Percentiles rank a stretch among this genome's conserved stretches.
Evolutionary conservation across 2,113 vertebrate genomes (phyloP).

Genomic region (Phoxinus phoxinus): DNA sequence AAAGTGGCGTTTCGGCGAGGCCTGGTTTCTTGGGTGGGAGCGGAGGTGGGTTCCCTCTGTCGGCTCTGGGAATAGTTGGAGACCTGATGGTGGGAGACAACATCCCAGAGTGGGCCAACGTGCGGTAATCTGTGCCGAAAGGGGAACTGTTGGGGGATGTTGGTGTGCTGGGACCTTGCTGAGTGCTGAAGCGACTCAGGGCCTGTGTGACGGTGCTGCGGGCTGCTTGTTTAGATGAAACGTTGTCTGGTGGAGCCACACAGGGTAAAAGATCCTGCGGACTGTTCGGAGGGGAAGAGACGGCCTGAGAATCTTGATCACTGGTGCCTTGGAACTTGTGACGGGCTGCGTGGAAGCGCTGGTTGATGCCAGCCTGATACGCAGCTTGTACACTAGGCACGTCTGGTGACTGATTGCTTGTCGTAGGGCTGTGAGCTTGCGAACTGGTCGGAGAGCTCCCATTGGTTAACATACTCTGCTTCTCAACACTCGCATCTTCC

Average conservation of each 20-base stretch:
- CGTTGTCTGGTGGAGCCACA: conserved; percentile 77
- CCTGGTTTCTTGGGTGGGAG: conserved; percentile 96
- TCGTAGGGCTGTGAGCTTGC: conserved; percentile 64
- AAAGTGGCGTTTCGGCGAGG: conserved; percentile 85
- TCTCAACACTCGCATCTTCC: conserved; percentile 57
- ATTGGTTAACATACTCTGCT: conserved; percentile 58
- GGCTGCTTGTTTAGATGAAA: conserved; percentile 87
- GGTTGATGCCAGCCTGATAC: conserved; percentile 95
- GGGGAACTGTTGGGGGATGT: conserved; percentile 84
- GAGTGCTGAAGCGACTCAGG: conserved; percentile 87
- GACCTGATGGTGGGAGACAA: conserved; percentile 87
- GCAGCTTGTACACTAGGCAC: conserved; percentile 83
- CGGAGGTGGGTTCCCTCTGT: conserved; percentile 92
- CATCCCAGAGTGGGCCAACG: conserved; percentile 76
- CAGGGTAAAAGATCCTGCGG: conserved; percentile 81
- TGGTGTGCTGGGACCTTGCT: conserved; percentile 78
- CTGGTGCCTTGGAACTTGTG: conserved; percentile 89
- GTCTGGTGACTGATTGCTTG: conserved; percentile 68
- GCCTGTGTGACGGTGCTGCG: conserved; percentile 94
- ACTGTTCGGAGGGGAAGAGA: conserved; percentile 71
- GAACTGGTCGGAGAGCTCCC: conserved; percentile 43
- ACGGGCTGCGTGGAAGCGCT: conserved; percentile 92
- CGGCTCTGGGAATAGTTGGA: conserved; percentile 86
- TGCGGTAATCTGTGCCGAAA: conserved; percentile 94
- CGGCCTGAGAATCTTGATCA: conserved; percentile 68